Conservation (phyloP, 30 jellyfish, hydroid and myxozoan genomes). For the Rhopilema esculentum region DNA sequence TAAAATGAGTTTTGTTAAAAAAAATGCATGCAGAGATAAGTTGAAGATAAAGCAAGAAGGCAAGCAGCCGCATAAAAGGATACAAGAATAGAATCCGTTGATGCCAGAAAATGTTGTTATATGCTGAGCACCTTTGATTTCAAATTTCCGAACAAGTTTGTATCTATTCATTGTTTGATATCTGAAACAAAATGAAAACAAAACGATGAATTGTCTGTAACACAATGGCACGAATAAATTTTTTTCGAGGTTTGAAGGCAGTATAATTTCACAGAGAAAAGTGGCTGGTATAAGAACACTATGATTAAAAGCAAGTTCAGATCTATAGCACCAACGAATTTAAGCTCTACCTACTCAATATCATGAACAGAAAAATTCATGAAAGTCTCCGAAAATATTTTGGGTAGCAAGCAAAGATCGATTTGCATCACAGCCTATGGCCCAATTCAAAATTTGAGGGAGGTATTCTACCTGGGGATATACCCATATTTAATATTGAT, state of each 20-base stretch:
- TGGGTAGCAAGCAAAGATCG: not conserved
- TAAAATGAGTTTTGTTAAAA: no score
- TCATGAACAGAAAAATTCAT: no score
- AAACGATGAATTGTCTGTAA: not conserved
- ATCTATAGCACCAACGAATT: no score
- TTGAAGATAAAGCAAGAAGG: no score
- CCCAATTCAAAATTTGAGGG: not conserved
- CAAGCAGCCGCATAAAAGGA: constrained; percentile 69
- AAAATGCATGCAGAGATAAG: no score
- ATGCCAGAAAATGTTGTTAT: constrained; percentile 89
- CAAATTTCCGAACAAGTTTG: constrained; percentile 78
- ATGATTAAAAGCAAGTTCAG: no score
- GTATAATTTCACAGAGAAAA: no score
- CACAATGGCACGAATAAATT: no score
- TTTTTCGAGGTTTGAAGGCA: no score
- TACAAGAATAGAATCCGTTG: constrained; percentile 95
- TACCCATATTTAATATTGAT: not conserved
- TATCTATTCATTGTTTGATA: constrained; percentile 81
- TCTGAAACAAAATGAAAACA: constrained; percentile 21
- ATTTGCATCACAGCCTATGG: not conserved
- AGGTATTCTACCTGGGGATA: not conserved
- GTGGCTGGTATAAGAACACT: no score
- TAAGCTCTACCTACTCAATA: no score
- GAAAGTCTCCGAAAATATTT: no score
- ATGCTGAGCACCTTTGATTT: constrained; percentile 72